Base-by-base conservation (phyloP, 1,140 invertebrate species). In the Anagrus nilaparvatae region DNA sequence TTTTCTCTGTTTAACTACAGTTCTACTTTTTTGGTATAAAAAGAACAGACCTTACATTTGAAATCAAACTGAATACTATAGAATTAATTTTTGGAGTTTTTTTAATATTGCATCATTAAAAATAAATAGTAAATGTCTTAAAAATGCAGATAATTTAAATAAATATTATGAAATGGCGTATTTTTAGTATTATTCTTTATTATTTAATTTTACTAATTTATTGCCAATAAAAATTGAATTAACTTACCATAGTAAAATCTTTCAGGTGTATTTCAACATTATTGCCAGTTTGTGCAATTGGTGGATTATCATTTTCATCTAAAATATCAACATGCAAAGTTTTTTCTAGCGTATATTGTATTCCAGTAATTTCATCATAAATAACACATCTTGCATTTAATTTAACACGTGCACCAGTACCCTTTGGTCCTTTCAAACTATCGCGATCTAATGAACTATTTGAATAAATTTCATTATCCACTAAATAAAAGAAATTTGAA, bases 261-360 rank as follows among this genome's bases (percentile, higher is more conserved):
- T 40, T 21, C 4, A 67, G 45, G 3, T 34, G 46, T 32, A 65
- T 58, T 19, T 57, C 53, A 5, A 55, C 40, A 23, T 45, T 58
- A 2, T 35, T 48, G 30, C 52, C 51, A 4, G 44, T 54, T 30
- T 69, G 66, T 8, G 51, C 50, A 1, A 55, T 38, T 1, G 68
- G 68, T 5, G 65, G 61, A 57, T 69, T 70, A 39, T 70, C 68
- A 40, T 70, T 61, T 20, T 67, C 47, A 46, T 70, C 68, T 21
- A 68, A 39, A 13, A 69, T 42, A 10, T 59, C 55, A 8, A 69
- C 39, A 6, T 23, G 13, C 13, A 68, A 19, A 1, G 51, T 50
- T 24, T 51, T 50, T 19, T 57, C 52, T 10, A 54, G 45, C 0
- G 46, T 53, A 33, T 59, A 44, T 28, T 60, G 53, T 7, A 29